Evolutionary conservation across 2,888 invertebrate species (phyloP), one percentile per base, ranked within the genome.

Genomic region (Octodonta nipae): DNA sequence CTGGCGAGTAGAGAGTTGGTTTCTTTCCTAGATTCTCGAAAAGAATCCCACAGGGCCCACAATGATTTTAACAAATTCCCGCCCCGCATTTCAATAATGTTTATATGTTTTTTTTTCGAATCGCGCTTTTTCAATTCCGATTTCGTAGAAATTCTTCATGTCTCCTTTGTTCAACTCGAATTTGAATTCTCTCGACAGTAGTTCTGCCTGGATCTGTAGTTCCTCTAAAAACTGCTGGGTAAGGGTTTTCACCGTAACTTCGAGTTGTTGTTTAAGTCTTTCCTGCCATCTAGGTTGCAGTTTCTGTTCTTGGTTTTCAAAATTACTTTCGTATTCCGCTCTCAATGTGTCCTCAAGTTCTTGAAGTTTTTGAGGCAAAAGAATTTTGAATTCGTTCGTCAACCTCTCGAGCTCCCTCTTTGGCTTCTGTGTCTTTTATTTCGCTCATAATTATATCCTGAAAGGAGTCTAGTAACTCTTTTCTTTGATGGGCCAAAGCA

Each of bases 401-500:
- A 40, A 27, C 24, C 29, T 36, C 26, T 46, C 38, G 16, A 46
- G 30, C 37, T 46, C 43, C 7, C 38, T 36, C 47, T 15, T 41
- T 40, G 5, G 39, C 36, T 38, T 47, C 45, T 5, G 42, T 39
- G 26, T 43, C 44, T 36, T 47, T 49, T n/a, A 46, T 34, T 36
- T 43, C 45, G 3, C 35, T 34, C 15, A 37, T 41, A 24, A 47
- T 41, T 13, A 34, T 28, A n/a, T 41, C 41, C n/a, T 46, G 40
- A 13, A 48, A 38, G 6, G 34, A 30, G 5, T 38, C 37, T 1
- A 39, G 20, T 8, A 47, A 26, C 7, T 34, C 45, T 36, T 28
- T 36, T 40, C 52, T 54, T 33, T 54, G 51, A 15, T 54, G 47
- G 5, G 45, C 41, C 13, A 63, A 26, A 4, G 54, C 55, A 14